Conservation (phyloP, 1,140 invertebrate species). For the Listronotus oregonensis region DNA sequence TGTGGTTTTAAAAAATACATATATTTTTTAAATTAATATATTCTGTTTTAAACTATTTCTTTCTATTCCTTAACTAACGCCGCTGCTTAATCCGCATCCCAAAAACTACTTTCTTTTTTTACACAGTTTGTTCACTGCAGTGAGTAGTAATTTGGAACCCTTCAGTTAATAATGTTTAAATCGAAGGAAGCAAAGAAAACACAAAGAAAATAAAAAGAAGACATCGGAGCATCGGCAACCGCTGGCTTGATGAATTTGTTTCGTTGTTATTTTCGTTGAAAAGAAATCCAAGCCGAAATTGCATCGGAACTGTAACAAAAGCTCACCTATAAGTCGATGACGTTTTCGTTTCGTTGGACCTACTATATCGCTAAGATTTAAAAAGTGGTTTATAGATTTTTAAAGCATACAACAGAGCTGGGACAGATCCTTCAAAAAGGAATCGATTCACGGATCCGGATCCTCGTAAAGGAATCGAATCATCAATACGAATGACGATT, state of each 20-base stretch:
- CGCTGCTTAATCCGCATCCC: neutral
- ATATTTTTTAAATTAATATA: too few species aligned
- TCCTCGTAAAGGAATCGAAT: too few species aligned
- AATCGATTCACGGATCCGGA: too few species aligned
- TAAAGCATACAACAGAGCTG: too few species aligned
- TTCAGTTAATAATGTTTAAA: slow-evolving; percentile 27
- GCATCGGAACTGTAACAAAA: slow-evolving; percentile 27
- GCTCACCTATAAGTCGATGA: slow-evolving; percentile 15
- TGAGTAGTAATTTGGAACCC: slow-evolving; percentile 22
- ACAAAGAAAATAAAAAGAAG: slow-evolving; percentile 3
- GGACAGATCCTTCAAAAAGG: too few species aligned
- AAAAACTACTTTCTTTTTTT: neutral
- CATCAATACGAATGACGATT: too few species aligned
- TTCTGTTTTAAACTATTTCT: neutral
- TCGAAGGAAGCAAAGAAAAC: slow-evolving; percentile 22
- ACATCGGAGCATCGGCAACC: neutral
- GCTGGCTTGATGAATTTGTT: slow-evolving; percentile 32
- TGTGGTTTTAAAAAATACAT: too few species aligned
- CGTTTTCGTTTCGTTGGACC: slow-evolving; percentile 15
- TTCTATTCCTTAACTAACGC: neutral
- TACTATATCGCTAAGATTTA: slow-evolving; percentile 8
- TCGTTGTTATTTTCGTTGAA: slow-evolving; percentile 31
- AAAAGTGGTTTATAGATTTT: too few species aligned
- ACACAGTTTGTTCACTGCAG: slow-evolving; percentile 9
- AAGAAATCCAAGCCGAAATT: slow-evolving; percentile 32